phyloP scores from a whole-genome alignment of 2,113 vertebrate genomes.

The Arizona elegans region DNA sequence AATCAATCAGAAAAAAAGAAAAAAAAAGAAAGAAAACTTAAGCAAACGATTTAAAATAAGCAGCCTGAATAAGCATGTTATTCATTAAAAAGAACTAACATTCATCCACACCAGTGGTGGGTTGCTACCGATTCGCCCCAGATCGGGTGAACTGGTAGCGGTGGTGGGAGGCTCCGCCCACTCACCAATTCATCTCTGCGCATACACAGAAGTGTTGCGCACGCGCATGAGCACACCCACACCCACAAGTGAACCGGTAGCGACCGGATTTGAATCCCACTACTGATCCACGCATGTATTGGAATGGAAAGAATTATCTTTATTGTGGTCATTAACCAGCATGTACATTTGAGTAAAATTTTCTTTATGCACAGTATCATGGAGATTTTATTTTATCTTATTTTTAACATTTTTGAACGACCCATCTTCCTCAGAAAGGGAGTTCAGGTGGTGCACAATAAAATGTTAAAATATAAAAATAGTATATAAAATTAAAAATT shows the following conservation, averaged over 20 bases:
- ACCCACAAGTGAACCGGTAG: too few relatives aligned
- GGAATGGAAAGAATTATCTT: not conserved
- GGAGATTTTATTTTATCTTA: not conserved
- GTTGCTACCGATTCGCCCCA: too few relatives aligned
- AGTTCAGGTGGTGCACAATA: not conserved
- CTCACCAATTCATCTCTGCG: too few relatives aligned
- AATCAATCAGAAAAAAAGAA: too few relatives aligned
- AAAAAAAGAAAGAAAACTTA: not conserved
- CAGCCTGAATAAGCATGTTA: not conserved
- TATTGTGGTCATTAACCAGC: not conserved
- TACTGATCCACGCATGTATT: not conserved
- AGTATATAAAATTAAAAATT: not conserved
- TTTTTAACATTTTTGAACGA: not conserved
- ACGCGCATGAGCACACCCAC: too few relatives aligned
- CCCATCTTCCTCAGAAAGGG: not conserved
- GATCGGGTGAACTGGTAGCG: too few relatives aligned
- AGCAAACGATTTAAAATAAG: not conserved
- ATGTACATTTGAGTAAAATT: not conserved
- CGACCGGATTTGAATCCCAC: too few relatives aligned
- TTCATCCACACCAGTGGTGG: not conserved
- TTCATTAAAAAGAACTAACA: not conserved
- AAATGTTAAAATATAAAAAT: not conserved
- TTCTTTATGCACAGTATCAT: not conserved
- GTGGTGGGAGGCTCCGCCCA: too few relatives aligned
- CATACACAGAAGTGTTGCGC: too few relatives aligned